Base-by-base conservation (phyloP, 1,140 invertebrate species). In the Orius insidiosus region DNA sequence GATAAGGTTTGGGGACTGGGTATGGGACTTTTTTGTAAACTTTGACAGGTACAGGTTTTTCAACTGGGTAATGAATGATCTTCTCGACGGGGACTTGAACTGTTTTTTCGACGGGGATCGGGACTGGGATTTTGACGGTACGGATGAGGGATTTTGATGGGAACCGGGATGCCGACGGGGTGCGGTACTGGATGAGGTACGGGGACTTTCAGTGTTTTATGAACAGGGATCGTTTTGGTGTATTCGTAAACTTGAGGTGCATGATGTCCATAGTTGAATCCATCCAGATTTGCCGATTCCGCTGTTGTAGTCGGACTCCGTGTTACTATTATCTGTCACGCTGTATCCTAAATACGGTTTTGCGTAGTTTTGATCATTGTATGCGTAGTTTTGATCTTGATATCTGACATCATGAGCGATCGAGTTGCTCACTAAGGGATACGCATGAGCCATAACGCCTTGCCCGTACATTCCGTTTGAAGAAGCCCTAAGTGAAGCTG, bases 141-240 rank as follows among this genome's bases (percentile, higher is more conserved):
- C 16, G 41, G 41, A 10, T 43, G 41, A 30, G 41, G 41, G 7
- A 43, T 43, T 11, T 43, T 43, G 8, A 43, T 31, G 10, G 41
- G 41, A 6, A 43, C 41, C 5, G 41, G 41, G 30, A 43, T 15
- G 2, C 16, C 41, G n/a, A 43, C 41, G 5, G 41, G 41, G 14
- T 43, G 41, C 3, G 41, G 41, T 3, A 43, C 41, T 24, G 41
- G 41, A 31, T 43, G 41, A 43, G 41, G 41, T 9, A 43, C 41
- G 2, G 41, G 41, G 3, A 43, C 41, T 30, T 43, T 43, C 5
- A 43, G 19, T 9, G 41, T 43, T 43, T 43, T 43, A 11, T 43
- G 41, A 24, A 43, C 41, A 2, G 41, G 41, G 2, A 43, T 30
- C 7, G 41, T 43, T 15, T 43, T 43, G 8, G 41, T 43, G 2